phyloP scores from a whole-genome alignment of 2,888 invertebrate genomes.

The Aricia artaxerxes region DNA sequence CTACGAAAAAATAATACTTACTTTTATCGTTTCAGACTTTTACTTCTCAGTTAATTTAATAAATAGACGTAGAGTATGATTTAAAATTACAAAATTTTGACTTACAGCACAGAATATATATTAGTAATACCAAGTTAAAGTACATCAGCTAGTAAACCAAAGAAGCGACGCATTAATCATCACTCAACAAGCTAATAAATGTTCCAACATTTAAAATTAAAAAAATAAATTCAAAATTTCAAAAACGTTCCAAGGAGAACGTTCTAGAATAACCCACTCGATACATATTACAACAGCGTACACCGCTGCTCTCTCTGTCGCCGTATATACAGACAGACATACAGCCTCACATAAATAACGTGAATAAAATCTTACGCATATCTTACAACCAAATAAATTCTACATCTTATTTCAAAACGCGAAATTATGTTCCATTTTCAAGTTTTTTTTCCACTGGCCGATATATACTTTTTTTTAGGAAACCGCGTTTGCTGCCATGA shows the following conservation, averaged over 20 bases:
- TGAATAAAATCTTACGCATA: constrained; percentile 35
- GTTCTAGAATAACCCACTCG: constrained; percentile 52
- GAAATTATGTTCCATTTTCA: neutral
- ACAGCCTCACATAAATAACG: constrained; percentile 40
- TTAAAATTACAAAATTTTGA: too few relatives aligned
- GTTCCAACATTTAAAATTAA: too few relatives aligned
- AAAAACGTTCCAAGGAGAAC: neutral
- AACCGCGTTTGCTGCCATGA: neutral
- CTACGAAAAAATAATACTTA: neutral
- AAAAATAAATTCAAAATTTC: neutral
- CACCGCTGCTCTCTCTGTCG: constrained; percentile 55
- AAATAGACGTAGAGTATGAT: too few relatives aligned
- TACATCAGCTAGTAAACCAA: too few relatives aligned
- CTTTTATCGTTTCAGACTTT: too few relatives aligned
- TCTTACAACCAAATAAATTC: constrained; percentile 33
- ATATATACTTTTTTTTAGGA: constrained; percentile 25
- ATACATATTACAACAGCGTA: constrained; percentile 61
- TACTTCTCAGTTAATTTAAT: too few relatives aligned
- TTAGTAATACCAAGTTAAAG: too few relatives aligned
- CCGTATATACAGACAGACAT: constrained; percentile 45
- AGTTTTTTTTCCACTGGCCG: constrained; percentile 33
- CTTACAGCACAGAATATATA: too few relatives aligned
- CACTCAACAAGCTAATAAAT: too few relatives aligned
- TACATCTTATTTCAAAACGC: constrained; percentile 26
- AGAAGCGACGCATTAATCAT: too few relatives aligned